A percentile compares a stretch with the other conserved stretches of the same genome.
Evolutionary conservation across 2,888 invertebrate genomes (phyloP).

Genomic region (Lasioglossum malachurum): DNA sequence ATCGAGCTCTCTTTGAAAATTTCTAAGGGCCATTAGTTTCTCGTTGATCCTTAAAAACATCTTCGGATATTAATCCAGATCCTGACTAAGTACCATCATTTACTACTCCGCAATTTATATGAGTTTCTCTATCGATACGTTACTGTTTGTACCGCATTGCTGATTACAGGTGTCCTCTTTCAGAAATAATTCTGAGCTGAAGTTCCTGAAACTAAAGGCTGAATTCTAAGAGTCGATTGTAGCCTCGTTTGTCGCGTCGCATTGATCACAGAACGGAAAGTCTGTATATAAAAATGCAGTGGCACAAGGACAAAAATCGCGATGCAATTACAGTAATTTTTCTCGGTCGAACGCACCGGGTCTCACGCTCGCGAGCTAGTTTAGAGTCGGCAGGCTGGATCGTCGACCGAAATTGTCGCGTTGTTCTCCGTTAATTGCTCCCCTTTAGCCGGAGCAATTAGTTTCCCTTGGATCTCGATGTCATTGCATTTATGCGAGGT

Average conservation of each 20-base stretch:
- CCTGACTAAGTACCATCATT: background rate
- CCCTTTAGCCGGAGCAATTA: background rate
- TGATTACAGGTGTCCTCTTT: background rate
- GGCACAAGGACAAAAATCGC: background rate
- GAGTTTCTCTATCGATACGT: background rate
- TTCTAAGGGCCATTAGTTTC: background rate
- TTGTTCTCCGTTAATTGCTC: conserved; percentile 16
- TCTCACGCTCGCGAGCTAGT: conserved; percentile 5
- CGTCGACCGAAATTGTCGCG: conserved; percentile 12
- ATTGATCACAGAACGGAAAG: background rate
- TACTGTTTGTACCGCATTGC: background rate
- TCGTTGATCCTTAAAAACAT: background rate
- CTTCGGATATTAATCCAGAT: background rate
- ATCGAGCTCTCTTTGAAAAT: background rate
- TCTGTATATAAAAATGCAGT: background rate
- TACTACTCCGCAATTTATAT: background rate
- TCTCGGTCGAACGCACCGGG: background rate
- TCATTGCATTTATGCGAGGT: background rate
- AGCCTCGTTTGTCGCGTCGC: background rate
- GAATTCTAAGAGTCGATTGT: background rate
- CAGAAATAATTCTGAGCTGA: background rate
- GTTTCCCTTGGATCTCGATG: background rate
- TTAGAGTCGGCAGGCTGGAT: conserved; percentile 8
- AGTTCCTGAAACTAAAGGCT: background rate
- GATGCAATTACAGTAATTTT: conserved; percentile 11